Conservation (phyloP, 2,113 vertebrate genomes). For the Seriola dumerili region DNA sequence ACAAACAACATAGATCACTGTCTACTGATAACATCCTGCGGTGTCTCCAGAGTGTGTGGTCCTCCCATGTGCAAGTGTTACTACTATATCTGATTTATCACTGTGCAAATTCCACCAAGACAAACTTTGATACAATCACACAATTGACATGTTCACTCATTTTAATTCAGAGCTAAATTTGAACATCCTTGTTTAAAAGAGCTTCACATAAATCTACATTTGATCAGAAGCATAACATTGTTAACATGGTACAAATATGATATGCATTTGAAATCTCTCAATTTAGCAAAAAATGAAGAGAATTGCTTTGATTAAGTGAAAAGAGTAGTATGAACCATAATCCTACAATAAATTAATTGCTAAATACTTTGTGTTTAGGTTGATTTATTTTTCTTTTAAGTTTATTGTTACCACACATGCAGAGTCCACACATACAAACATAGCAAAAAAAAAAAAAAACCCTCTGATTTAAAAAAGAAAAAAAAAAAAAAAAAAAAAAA, state of each 20-base stretch:
- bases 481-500: not conserved
- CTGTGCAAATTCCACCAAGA: not conserved
- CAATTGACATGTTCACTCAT: not conserved
- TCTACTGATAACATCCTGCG: slow-evolving; percentile 3
- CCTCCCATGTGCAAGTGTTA: not conserved
- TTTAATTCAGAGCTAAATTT: not conserved
- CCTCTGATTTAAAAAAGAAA: slow-evolving; percentile 55
- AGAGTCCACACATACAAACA: slow-evolving; percentile 41
- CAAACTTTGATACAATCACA: not conserved
- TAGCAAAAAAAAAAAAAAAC: slow-evolving; percentile 29
- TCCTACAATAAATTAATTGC: not conserved
- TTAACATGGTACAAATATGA: no score
- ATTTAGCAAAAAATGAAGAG: not conserved
- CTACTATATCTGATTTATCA: slow-evolving; percentile 4
- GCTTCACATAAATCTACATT: not conserved
- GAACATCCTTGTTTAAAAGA: not conserved
- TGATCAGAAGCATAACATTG: not conserved
- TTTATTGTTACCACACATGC: slow-evolving; percentile 48
- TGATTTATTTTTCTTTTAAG: slow-evolving; percentile 17
- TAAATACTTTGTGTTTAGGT: slow-evolving; percentile 12
- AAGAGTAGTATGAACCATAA: not conserved
- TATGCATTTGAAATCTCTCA: not conserved
- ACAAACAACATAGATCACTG: slow-evolving; percentile 8
- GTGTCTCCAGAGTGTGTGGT: slow-evolving; percentile 17
- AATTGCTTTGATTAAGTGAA: not conserved